Evolutionary conservation across 2,888 invertebrate species (phyloP).

Genomic region (Mythimna pallens): DNA sequence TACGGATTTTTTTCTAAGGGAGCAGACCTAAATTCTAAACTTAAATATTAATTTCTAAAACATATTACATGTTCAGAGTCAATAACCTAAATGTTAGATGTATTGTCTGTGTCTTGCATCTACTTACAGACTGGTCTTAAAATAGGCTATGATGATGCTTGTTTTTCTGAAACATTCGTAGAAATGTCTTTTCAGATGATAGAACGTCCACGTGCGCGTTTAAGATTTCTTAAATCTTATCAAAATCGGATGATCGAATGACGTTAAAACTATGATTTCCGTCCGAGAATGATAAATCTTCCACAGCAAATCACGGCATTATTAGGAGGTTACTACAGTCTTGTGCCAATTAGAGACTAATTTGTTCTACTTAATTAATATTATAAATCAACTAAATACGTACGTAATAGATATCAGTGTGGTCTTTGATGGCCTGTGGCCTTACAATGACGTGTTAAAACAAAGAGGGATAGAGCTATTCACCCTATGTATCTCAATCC

Average conservation of each 20-base stretch:
- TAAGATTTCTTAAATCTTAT: slow-evolving; percentile 14
- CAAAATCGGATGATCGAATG: slow-evolving; percentile 17
- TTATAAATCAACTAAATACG: neutral
- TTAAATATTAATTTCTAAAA: too few relatives aligned
- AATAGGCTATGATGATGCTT: neutral
- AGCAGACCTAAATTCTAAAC: too few relatives aligned
- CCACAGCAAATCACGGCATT: neutral
- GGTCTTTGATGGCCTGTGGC: neutral
- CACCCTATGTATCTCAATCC: too few relatives aligned
- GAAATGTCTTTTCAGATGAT: neutral
- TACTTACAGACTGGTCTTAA: neutral
- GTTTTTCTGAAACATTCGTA: neutral
- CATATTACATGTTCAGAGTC: too few relatives aligned
- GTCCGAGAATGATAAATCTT: slow-evolving; percentile 21
- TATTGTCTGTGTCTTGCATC: neutral
- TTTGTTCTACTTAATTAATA: slow-evolving; percentile 15
- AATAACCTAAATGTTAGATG: neutral
- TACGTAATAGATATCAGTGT: slow-evolving; percentile 8
- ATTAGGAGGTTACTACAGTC: slow-evolving; percentile 13
- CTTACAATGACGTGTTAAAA: too few relatives aligned
- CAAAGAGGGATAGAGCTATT: too few relatives aligned
- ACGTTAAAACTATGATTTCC: slow-evolving; percentile 24
- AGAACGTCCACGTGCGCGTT: too few relatives aligned
- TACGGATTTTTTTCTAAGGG: too few relatives aligned
- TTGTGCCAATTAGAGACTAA: slow-evolving; percentile 20